Evolutionary conservation across 2,113 vertebrate species (phyloP).

Genomic region (Phaethon lepturus): DNA sequence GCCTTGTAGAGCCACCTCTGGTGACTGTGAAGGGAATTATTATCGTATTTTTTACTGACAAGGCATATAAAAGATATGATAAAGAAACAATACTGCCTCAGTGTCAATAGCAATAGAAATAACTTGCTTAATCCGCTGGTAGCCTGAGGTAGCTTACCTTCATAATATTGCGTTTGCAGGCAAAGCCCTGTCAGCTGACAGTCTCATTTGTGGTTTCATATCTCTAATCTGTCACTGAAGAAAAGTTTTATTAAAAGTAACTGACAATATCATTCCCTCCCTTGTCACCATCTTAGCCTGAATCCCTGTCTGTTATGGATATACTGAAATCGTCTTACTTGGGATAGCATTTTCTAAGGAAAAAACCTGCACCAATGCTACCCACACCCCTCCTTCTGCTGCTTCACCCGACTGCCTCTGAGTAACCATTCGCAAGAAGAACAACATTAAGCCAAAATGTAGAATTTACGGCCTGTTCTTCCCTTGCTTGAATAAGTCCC

Average conservation of each 20-base stretch:
- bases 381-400: background rate
- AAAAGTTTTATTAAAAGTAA: conserved; percentile 36
- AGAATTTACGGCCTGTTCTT: background rate
- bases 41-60: background rate
- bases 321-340: background rate
- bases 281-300: background rate
- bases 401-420: background rate
- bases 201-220: conserved; percentile 12
- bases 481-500: background rate
- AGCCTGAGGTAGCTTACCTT: conserved; percentile 26
- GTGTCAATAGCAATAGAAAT: background rate
- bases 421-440: background rate
- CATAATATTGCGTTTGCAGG: background rate
- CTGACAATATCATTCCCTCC: background rate
- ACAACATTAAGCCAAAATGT: background rate
- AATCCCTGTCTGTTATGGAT: background rate
- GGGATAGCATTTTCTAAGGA: background rate
- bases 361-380: background rate
- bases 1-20: background rate
- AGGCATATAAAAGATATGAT: background rate
- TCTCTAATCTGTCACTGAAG: background rate
- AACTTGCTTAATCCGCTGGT: background rate
- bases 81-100: background rate
- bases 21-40: background rate
- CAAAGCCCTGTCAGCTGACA: background rate